phyloP scores from a whole-genome alignment of 2,113 vertebrate genomes.

The Rhinolophus sinicus region DNA sequence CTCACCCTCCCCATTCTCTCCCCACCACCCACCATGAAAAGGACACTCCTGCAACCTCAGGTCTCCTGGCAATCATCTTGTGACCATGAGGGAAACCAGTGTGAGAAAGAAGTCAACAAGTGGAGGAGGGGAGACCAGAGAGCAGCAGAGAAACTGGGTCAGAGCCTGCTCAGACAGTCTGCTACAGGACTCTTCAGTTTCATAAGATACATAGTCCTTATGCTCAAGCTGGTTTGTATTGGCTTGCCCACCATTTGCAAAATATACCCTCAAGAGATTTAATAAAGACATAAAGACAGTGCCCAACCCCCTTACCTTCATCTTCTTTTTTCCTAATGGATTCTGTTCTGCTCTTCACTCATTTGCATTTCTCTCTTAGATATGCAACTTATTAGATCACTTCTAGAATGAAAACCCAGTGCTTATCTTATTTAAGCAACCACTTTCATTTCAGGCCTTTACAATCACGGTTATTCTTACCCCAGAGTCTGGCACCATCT shows the following conservation, averaged over 20 bases:
- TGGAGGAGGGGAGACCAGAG: background rate
- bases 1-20: background rate
- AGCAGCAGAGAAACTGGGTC: background rate
- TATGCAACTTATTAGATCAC: constrained; percentile 17
- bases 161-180: background rate
- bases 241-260: constrained; percentile 5
- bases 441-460: constrained; percentile 1
- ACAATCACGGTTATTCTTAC: background rate
- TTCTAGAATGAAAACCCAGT: constrained; percentile 14
- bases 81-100: background rate
- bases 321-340: background rate
- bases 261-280: background rate
- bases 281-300: background rate
- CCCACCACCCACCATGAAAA: background rate
- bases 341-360: background rate
- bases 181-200: background rate
- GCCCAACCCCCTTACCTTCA: background rate
- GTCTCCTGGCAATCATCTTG: background rate
- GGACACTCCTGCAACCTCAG: background rate
- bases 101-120: background rate
- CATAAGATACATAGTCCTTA: background rate
- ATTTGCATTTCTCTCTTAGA: constrained; percentile 49
- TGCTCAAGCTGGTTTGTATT: background rate
- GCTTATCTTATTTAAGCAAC: constrained; percentile 61
- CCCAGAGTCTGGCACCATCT: constrained; percentile 40